Evolutionary conservation across 2,797 vertebrate genomes (phyloP).

Genomic region (Crax fasciolata): DNA sequence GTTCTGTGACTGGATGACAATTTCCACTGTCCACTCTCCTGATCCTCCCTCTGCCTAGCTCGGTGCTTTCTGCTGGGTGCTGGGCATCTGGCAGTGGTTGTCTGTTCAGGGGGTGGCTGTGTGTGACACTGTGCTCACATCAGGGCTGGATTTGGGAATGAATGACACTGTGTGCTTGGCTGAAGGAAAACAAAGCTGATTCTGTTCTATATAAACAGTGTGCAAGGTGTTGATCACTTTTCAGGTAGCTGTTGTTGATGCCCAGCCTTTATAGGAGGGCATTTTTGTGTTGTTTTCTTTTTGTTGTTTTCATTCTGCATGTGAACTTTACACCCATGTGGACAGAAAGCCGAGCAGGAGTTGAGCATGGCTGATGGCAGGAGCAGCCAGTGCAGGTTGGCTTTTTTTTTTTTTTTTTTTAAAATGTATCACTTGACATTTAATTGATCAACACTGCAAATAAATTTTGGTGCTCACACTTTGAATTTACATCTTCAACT

Average conservation of each 20-base stretch:
- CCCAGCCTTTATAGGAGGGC: background rate
- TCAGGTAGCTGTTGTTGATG: background rate
- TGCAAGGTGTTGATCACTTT: accelerated
- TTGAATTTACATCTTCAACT: background rate
- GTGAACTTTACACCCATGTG: background rate
- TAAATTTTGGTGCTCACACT: background rate
- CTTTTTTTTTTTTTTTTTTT: too few relatives aligned
- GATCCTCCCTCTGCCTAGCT: background rate
- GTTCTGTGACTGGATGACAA: background rate
- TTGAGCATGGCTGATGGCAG: background rate
- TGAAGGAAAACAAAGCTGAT: background rate
- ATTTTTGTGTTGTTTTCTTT: background rate
- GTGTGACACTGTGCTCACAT: accelerated
- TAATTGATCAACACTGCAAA: background rate
- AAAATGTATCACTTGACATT: background rate
- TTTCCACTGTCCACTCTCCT: background rate
- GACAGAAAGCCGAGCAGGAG: background rate
- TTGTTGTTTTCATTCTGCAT: background rate
- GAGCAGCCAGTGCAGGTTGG: background rate
- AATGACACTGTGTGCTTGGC: accelerated
- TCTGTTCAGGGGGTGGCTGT: accelerated
- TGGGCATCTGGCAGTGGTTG: background rate
- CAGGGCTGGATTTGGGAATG: background rate
- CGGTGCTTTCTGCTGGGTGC: accelerated
- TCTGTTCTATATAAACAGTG: accelerated